phyloP scores from a whole-genome alignment of 2,888 invertebrate species.

The Cheilosia scutellata region DNA sequence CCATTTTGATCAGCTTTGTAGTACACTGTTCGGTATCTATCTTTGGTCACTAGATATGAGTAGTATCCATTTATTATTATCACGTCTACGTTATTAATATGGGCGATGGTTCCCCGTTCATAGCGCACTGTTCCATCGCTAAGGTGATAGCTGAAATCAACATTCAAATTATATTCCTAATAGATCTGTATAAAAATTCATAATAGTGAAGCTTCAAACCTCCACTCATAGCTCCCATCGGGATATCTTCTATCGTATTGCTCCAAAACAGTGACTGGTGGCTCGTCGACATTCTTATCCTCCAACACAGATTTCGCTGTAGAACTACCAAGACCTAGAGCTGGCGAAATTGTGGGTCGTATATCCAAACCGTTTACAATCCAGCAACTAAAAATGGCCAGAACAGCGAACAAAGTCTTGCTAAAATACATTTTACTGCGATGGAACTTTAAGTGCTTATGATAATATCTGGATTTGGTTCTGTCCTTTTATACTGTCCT shows the following conservation, averaged over 20 bases:
- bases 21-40: constrained; percentile 81
- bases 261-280: constrained; percentile 76
- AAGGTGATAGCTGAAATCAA: constrained; percentile 79
- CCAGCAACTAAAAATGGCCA: neutral
- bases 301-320: neutral
- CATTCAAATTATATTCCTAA: neutral
- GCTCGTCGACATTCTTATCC: neutral
- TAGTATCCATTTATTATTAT: constrained; percentile 82
- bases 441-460: constrained; percentile 37
- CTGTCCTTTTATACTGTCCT: constrained; percentile 52
- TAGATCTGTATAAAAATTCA: neutral
- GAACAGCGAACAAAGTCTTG: neutral
- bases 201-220: constrained; percentile 61
- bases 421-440: constrained; percentile 45
- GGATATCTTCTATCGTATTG: constrained; percentile 80
- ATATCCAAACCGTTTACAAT: neutral
- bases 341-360: neutral
- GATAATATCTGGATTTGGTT: constrained; percentile 1
- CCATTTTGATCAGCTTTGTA: constrained; percentile 82
- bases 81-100: constrained; percentile 78
- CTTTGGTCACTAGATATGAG: constrained; percentile 80
- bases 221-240: constrained; percentile 82
- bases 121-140: constrained; percentile 82
- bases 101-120: constrained; percentile 81
- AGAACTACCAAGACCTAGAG: neutral